Conservation (phyloP, 35 echinoderm and acorn worm species). For the Heliocidaris erythrogramma region DNA sequence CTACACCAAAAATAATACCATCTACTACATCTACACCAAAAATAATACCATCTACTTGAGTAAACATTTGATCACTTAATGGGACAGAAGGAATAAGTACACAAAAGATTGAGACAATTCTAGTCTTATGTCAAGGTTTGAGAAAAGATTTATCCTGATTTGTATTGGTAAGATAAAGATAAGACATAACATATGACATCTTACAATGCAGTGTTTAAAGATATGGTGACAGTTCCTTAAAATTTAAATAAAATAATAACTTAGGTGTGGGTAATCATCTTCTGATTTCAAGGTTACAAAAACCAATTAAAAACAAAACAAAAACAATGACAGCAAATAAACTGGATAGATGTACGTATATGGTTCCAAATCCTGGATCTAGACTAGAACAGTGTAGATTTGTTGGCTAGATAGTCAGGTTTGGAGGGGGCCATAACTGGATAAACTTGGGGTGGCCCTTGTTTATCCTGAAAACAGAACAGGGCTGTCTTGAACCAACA, state of each 20-base stretch:
- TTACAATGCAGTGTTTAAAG: no score
- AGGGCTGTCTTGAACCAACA: conserved; percentile 26
- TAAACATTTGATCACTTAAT: conserved; percentile 5
- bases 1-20: no score
- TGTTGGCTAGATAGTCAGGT: neutral
- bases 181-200: no score
- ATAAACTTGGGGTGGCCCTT: conserved; percentile 7
- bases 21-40: neutral
- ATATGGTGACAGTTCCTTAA: no score
- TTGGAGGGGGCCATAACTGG: neutral
- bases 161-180: no score
- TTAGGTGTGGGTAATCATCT: no score
- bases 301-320: no score
- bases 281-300: no score
- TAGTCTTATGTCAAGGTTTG: neutral
- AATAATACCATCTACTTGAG: conserved; percentile 3
- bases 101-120: neutral
- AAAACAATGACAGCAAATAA: no score
- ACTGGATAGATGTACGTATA: neutral
- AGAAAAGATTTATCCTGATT: no score
- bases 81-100: neutral
- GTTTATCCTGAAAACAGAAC: conserved; percentile 50
- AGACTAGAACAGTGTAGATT: neutral
- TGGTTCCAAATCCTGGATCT: neutral
- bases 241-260: no score